Base-by-base conservation (phyloP, 2,888 invertebrate genomes). In the Ctenicera cuprea region DNA sequence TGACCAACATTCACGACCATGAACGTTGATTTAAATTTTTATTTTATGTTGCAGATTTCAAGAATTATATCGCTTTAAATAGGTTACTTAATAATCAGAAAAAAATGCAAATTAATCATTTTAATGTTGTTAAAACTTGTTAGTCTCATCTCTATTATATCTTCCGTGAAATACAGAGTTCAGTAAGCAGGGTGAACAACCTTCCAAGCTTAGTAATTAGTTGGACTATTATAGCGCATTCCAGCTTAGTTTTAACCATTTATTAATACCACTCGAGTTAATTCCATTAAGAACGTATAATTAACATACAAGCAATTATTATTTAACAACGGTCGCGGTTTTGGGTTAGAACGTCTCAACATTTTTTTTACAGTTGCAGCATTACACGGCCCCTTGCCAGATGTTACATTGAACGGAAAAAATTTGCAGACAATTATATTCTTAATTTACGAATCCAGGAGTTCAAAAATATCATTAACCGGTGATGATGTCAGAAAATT, bases 91-190 rank as follows among this genome's bases (percentile, higher is more conserved):
- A 43, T 57, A 41, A 66, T 11, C 16, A 26, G 12, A 5, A 54
- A 38, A 59, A 69, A 69, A 69, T 69, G 69, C 61, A 69, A 69
- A 69, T 69, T 37, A 30, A 50, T 52, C 18, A n/a, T 52, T 50
- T 69, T 69, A 69, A 69, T n/a, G n/a, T 69, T 69, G 69, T 69
- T 69, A 67, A 65, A 65, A 57, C 33, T 57, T 67, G 61, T 69
- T 61, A 62, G 69, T 69, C 37, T 5, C 57, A 64, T 68, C 59
- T 72, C 50, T 33, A 45, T 69, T 48, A 61, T 22, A 68, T 54
- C 22, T 59, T 63, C 63, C 70, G 45, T 70, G 63, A 70, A 63
- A 63, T 50, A 30, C 37, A 57, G 33, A 69, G 69, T 69, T 69
- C 69, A 69, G 37, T 62, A 69, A 50, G 38, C 69, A 41, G 37